A percentile compares a stretch with the other conserved stretches of the same genome.
Conservation (phyloP, 2,888 invertebrate species). For the Darwinula stevensoni region DNA sequence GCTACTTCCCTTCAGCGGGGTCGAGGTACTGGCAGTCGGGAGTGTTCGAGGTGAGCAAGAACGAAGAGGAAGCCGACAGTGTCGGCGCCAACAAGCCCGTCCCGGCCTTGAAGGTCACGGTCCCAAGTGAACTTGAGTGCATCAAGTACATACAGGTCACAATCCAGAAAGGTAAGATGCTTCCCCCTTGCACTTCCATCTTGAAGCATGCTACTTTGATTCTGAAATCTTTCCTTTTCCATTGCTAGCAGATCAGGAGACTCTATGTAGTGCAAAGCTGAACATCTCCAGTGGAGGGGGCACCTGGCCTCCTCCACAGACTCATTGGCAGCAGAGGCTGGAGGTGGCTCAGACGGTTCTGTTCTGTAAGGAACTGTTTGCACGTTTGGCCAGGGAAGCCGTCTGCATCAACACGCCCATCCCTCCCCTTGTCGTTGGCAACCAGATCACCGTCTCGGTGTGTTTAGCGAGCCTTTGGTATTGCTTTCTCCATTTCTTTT, state of each 20-base stretch:
- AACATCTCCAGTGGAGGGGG: slow-evolving; percentile 24
- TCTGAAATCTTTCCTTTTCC: slow-evolving; percentile 4
- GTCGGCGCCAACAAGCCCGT: slow-evolving; percentile 1
- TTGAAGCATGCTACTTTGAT: too few relatives aligned
- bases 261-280: slow-evolving; percentile 51
- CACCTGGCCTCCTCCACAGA: slow-evolving; percentile 27
- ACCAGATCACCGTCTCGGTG: slow-evolving; percentile 87
- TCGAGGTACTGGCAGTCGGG: slow-evolving; percentile 79
- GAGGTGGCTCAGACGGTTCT: slow-evolving; percentile 89
- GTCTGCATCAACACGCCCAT: slow-evolving; percentile 73
- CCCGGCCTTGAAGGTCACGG: slow-evolving; percentile 55
- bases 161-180: slow-evolving; percentile 79
- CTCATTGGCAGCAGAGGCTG: slow-evolving; percentile 83
- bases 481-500: too few relatives aligned
- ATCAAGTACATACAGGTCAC: slow-evolving; percentile 85
- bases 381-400: slow-evolving; percentile 74
- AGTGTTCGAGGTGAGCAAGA: slow-evolving; percentile 82
- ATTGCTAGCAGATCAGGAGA: slow-evolving; percentile 83
- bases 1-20: slow-evolving; percentile 29
- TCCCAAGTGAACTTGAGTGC: slow-evolving; percentile 79
- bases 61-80: slow-evolving; percentile 35
- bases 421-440: slow-evolving; percentile 87
- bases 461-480: too few relatives aligned
- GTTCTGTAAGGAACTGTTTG: slow-evolving; percentile 85
- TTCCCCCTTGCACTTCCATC: slow-evolving; percentile 23